Evolutionary conservation across 2,888 invertebrate genomes (phyloP).

Genomic region (Cyrtodaria siliqua): DNA sequence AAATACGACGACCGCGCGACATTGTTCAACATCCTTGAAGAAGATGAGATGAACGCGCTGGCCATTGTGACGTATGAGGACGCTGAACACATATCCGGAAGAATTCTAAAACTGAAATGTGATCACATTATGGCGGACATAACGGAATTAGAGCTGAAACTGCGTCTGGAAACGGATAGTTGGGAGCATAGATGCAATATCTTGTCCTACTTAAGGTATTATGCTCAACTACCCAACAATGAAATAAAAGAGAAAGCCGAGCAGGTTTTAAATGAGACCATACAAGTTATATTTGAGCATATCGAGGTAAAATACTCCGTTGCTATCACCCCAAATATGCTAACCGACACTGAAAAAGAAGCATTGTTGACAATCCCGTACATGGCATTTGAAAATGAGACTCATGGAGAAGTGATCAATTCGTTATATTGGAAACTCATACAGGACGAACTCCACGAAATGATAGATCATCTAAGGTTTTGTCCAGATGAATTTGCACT

Average conservation of each 20-base stretch:
- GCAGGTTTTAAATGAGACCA: constrained; percentile 27
- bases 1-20: constrained; percentile 58
- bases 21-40: constrained; percentile 53
- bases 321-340: constrained; percentile 52
- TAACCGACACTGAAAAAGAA: constrained; percentile 48
- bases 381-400: constrained; percentile 16
- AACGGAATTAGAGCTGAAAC: constrained; percentile 50
- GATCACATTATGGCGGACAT: constrained; percentile 59
- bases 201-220: constrained; percentile 46
- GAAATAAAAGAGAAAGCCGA: constrained; percentile 44
- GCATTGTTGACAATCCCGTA: constrained; percentile 44
- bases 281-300: constrained; percentile 43
- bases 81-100: constrained; percentile 50
- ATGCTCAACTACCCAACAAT: constrained; percentile 46
- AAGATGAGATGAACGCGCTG: constrained; percentile 63
- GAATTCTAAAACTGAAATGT: constrained; percentile 53
- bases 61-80: constrained; percentile 58
- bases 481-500: constrained; percentile 51
- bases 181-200: constrained; percentile 51
- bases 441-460: constrained; percentile 59
- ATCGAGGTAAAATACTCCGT: constrained; percentile 47
- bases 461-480: constrained; percentile 56
- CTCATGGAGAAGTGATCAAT: constrained; percentile 36
- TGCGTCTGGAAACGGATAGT: constrained; percentile 54
- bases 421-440: constrained; percentile 49